Evolutionary conservation across 2,113 vertebrate genomes (phyloP), one percentile per base, ranked within the genome.

Genomic region (Bombycilla garrulus): DNA sequence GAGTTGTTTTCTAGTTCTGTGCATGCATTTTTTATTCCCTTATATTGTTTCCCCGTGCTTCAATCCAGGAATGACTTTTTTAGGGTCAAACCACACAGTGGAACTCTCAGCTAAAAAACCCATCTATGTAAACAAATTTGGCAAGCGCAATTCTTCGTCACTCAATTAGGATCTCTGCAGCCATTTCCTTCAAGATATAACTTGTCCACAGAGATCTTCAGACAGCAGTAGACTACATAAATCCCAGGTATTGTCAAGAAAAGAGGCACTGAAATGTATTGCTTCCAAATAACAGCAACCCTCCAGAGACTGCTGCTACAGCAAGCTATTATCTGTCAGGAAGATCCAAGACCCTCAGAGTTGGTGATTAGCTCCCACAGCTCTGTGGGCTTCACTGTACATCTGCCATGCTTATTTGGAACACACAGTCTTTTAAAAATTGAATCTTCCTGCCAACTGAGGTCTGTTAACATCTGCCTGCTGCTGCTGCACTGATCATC

Each of bases 281-380:
- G 45, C 50, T 89, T 91, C 74, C 51, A 82, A 88, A 36, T 23
- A 84, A 45, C 36, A 64, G 44, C 16, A 21, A 11, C 25, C 29
- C 56, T 56, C 47, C 2, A 0, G 9, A 81, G 80, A 60, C 15
- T 82, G 78, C 11, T 0, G 0, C 71, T 54, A 36, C 62, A 86
- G 66, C 74, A 80, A 77, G 81, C 47, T 85, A 62, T 62, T 54
- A 67, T 5, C 76, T 92, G 79, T 40, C 71, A 78, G 44, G 42
- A 78, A 51, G 31, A 81, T 77, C 31, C 64, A 57, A 53, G 58
- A 50, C 40, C 28, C 60, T 57, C 7, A 14, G 42, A 26, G 4
- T 56, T 35, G 65, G 58, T 47, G 24, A 79, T 48, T 11, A 58
- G 45, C 28, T 83, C 64, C 71, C 51, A 47, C 51, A 56, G 36